A percentile compares a stretch with the other conserved stretches of the same genome.
Evolutionary conservation across 2,113 vertebrate genomes (phyloP).

Genomic region (Tyrannus savana): DNA sequence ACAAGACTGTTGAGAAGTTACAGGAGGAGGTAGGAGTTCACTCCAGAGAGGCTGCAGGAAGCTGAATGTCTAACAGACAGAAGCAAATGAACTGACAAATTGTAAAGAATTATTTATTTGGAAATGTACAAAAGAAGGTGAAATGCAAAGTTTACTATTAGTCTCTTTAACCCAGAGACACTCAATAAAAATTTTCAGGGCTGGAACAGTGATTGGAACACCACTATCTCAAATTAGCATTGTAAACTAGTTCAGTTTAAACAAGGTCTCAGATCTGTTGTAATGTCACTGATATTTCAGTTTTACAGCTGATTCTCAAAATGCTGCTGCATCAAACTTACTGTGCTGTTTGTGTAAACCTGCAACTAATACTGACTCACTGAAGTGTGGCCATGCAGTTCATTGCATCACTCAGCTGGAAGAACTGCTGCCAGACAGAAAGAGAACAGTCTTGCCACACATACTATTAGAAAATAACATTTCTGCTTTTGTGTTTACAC

Average conservation of each 20-base stretch:
- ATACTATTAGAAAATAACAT: neutral
- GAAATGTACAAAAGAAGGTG: neutral
- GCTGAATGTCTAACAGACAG: neutral
- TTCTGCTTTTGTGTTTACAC: neutral
- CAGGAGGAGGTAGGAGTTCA: constrained; percentile 85
- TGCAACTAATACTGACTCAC: neutral
- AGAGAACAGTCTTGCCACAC: neutral
- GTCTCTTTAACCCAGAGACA: neutral
- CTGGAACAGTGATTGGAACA: neutral
- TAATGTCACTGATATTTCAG: neutral
- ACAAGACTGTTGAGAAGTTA: constrained; percentile 89
- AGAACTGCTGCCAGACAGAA: neutral
- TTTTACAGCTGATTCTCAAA: neutral
- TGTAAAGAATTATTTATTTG: neutral
- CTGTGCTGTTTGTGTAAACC: neutral
- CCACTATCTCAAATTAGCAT: neutral
- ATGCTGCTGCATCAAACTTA: neutral
- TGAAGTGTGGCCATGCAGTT: neutral
- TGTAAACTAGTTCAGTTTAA: neutral
- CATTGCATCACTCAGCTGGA: neutral
- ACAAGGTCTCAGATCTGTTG: neutral
- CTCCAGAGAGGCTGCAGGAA: neutral
- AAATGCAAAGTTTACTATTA: neutral
- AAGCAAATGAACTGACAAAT: neutral
- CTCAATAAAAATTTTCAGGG: neutral